Evolutionary conservation across 2,113 vertebrate genomes (phyloP), one percentile per base, ranked within the genome.

Genomic region (Percopsis transmontana): DNA sequence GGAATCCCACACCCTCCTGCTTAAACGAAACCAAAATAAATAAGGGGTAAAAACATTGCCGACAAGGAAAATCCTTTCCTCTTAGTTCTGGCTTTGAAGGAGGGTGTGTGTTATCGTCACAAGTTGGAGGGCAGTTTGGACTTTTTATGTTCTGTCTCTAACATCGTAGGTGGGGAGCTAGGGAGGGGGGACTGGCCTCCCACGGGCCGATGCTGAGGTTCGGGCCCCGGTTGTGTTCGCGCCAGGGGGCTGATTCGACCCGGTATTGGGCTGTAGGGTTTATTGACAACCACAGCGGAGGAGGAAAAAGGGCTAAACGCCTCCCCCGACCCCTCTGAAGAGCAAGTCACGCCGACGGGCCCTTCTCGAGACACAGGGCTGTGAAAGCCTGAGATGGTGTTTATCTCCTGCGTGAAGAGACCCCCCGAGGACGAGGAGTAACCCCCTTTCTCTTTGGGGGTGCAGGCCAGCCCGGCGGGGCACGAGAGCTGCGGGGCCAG

Each of bases 101-200:
- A 89, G 86, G 83, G 83, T 84, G 82, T 68, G 84, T 83, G 41
- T 83, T 72, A 86, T 78, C 85, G 83, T 98, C 94, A 99, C 86
- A 98, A 94, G 82, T 97, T 96, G 67, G 95, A 97, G 39, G 96
- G 94, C 84, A 98, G 93, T 91, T 97, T 96, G 68, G 95, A 94
- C 77, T 92, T 91, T 74, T 90, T 90, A 8, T 91, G 89, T 87
- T 94, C 94, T 50, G 89, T 90, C 59, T 91, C 93, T 64, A 92
- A 58, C 40, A 90, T 76, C 2, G 87, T 87, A 65, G 88, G 68
- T 0, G 91, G 68, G 45, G 93, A 90, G 52, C 58, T 79, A 41
- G 64, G 53, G 5, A 33, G 58, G 40, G 88, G 62, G 18, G 77
- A 85, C 12, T 62, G 72, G 41, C 68, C 51, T 16, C 55, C 65